A percentile compares a stretch with the other conserved stretches of the same genome.
These are phyloP conservation scores for Styela clava DNA, from an alignment of 23 tunicate genomes.

Conservation along the genomic window DNA sequence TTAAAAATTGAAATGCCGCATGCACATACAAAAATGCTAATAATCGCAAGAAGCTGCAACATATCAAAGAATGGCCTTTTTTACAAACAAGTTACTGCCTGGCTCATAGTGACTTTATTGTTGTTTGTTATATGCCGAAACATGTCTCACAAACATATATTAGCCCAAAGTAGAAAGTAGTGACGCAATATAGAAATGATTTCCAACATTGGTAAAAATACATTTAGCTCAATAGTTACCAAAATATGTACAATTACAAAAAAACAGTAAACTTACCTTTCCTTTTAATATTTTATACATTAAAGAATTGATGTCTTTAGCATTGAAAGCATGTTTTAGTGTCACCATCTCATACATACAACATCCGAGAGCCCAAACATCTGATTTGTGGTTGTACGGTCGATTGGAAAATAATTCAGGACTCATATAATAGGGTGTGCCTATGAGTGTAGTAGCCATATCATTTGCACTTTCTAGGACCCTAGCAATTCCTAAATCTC, in stretches of 20 bases:
- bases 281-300: constrained; percentile 89
- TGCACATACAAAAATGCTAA: too few relatives aligned
- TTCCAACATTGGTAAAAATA: too few relatives aligned
- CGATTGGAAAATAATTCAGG: constrained; percentile 94
- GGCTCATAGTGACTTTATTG: too few relatives aligned
- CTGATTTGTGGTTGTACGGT: constrained; percentile 95
- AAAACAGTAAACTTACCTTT: constrained; percentile 73
- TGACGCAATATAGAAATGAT: too few relatives aligned
- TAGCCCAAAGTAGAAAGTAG: too few relatives aligned
- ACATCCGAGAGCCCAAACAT: constrained; percentile 99
- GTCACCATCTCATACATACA: constrained; percentile 98
- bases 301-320: constrained; percentile 96
- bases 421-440: constrained; percentile 99
- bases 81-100: too few relatives aligned
- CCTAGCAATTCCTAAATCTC: constrained; percentile 85
- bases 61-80: too few relatives aligned
- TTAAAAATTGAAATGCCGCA: not conserved
- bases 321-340: constrained; percentile 94
- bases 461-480: constrained; percentile 81
- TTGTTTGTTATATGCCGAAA: too few relatives aligned
- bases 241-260: too few relatives aligned
- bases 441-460: constrained; percentile 95
- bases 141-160: too few relatives aligned
- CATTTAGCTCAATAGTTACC: too few relatives aligned
- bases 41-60: too few relatives aligned